Evolutionary conservation across 2,113 vertebrate genomes (phyloP), one percentile per base, ranked within the genome.

Genomic region (Leiothrix lutea): DNA sequence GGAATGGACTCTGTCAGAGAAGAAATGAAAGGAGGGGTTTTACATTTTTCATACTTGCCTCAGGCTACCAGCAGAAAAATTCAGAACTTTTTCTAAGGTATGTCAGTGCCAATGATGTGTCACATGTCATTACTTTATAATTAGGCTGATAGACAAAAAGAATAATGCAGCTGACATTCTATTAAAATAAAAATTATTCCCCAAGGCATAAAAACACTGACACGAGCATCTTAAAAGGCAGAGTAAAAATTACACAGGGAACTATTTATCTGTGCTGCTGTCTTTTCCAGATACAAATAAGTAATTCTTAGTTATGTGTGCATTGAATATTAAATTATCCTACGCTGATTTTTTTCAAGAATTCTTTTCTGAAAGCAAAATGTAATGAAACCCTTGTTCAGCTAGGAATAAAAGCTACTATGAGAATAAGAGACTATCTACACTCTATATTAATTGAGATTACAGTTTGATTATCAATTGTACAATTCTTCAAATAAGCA

Each of bases 61-160:
- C 33, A 58, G 84, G 92, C 73, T 94, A 96, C 54, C 25, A 86
- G 42, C 51, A 96, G 64, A 86, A 90, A 95, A 91, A 95, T 85
- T 61, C 65, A 61, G 58, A 70, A 65, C 65, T 92, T 89, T 71
- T 91, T 53, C 47, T 73, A 61, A 96, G 83, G 62, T 95, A 94
- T 70, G 60, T 48, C 50, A 85, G 25, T 67, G 96, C 48, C 51
- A 88, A 58, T 23, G 29, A 84, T 60, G 28, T 79, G 95, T 78
- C 93, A 83, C 54, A 85, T 92, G 82, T 70, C 92, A 92, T 94
- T 92, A 90, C 75, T 95, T 95, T 86, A 95, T 93, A 97, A 97
- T 97, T 94, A 97, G 87, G 92, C 87, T 95, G 93, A 86, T 67
- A 84, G 78, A 72, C 73, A 92, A 91, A 90, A 92, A 90, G 70